These are phyloP conservation scores for Drymonia ruficornis DNA, from an alignment of 2,888 invertebrate species.

Conservation along the genomic window DNA sequence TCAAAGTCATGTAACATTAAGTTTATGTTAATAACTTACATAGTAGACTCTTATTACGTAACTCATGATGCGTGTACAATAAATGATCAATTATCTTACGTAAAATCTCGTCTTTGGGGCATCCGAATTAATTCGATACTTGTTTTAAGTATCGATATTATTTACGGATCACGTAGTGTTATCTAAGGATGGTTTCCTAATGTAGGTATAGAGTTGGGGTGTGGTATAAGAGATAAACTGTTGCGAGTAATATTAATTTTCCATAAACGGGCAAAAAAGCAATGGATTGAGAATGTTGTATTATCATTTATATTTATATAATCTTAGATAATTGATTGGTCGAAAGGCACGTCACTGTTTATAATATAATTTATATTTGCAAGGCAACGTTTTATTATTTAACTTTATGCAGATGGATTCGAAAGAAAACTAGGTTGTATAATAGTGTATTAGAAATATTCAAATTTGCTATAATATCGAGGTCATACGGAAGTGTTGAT, in stretches of 20 bases:
- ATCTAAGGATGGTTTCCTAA: slow-evolving; percentile 28
- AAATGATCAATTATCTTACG: slow-evolving; percentile 32
- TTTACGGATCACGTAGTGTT: slow-evolving; percentile 30
- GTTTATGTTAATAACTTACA: neutral
- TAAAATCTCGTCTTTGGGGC: slow-evolving; percentile 22
- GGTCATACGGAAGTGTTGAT: slow-evolving; percentile 16
- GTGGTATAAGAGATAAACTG: slow-evolving; percentile 19
- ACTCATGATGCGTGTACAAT: slow-evolving; percentile 31
- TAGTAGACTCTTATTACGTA: slow-evolving; percentile 15
- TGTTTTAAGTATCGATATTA: slow-evolving; percentile 20
- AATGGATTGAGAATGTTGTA: too few relatives aligned
- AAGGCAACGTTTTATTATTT: neutral
- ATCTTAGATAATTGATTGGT: too few relatives aligned
- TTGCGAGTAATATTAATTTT: neutral
- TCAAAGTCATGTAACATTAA: neutral
- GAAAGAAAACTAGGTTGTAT: neutral
- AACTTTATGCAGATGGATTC: neutral
- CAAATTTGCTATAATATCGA: slow-evolving; percentile 2
- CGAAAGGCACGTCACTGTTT: too few relatives aligned
- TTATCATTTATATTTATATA: too few relatives aligned
- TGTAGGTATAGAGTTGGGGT: slow-evolving; percentile 9
- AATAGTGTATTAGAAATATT: neutral
- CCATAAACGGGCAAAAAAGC: too few relatives aligned
- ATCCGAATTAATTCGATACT: slow-evolving; percentile 32
- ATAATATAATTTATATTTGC: too few relatives aligned